Conservation (phyloP, 2,797 vertebrate genomes). For the Kryptopterus vitreolus region DNA sequence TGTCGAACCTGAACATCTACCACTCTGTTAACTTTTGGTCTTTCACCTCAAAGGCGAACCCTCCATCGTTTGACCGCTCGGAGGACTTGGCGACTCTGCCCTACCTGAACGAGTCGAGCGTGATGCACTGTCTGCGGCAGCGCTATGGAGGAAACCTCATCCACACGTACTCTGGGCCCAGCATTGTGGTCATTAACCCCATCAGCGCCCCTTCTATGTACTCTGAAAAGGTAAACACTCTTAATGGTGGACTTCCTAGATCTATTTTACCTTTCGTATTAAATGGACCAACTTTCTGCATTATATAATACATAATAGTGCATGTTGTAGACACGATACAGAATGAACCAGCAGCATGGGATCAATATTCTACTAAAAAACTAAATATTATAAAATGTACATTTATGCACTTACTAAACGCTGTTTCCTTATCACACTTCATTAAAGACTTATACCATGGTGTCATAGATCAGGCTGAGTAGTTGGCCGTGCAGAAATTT, state of each 20-base stretch:
- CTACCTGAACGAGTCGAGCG: constrained; percentile 93
- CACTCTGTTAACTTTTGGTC: neutral
- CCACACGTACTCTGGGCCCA: constrained; percentile 87
- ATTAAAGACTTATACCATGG: constrained; percentile 27
- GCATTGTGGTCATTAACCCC: constrained; percentile 91
- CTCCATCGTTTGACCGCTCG: constrained; percentile 84
- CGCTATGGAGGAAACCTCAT: constrained; percentile 92
- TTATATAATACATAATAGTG: neutral
- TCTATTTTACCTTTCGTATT: neutral
- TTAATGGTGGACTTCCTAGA: neutral
- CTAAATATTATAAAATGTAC: constrained; percentile 13
- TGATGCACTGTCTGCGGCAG: constrained; percentile 89
- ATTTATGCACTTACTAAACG: neutral
- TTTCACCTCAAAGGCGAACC: constrained; percentile 80
- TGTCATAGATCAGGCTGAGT: constrained; percentile 41
- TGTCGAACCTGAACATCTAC: neutral
- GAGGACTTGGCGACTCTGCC: constrained; percentile 90
- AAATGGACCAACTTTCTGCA: neutral
- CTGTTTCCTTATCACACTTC: constrained; percentile 31
- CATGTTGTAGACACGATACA: neutral
- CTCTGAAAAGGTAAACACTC: constrained; percentile 86
- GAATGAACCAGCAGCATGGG: constrained; percentile 11
- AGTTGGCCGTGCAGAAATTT: neutral
- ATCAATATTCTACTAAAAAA: constrained; percentile 24
- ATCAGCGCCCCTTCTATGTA: constrained; percentile 93